Base-by-base conservation (phyloP, 2,888 invertebrate species). In the Campoletis raptor region DNA sequence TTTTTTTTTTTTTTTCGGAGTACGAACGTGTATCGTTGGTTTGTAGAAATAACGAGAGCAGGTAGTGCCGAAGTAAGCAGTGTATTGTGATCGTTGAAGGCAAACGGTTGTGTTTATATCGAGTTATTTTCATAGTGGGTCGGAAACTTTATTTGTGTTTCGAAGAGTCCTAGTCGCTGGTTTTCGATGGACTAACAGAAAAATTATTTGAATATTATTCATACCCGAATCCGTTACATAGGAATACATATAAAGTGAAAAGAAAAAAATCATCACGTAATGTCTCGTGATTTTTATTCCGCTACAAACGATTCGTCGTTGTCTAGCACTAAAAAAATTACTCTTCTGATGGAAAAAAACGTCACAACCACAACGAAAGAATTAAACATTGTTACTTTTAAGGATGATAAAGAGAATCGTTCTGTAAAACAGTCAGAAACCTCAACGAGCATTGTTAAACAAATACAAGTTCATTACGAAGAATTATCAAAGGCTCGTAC, bases 341-440 rank as follows among this genome's bases (percentile, higher is more conserved):
- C n/a, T n/a, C 64, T 66, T 24, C 21, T 54, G 0, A n/a, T 54
- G 24, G 54, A 67, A 83, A 73, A 54, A 37, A 30, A 30, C 30
- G 9, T 37, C n/a, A 18, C 57, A 15, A 15, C 8, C 7, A 45
- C 15, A 18, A 12, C 69, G 64, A 82, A 10, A 45, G 66, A 57
- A 2, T 37, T 70, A 30, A 37, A 42, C 9, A 57, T 5, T 5
- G 54, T 54, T 0, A 6, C 15, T 12, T 21, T 42, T 36, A 72
- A n/a, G 24, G 8, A 30, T 15, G 24, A 83, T 2, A 86, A 86
- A 54, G 86, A 86, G 64, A 86, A 86, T 82, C 45, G 42, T n/a
- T 24, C 54, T 7, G 69, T 12, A 7, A 83, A 81, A 64, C 70
- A 82, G 7, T 24, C 73, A 18, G 79, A 73, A 9, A 24, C 9